Base-by-base conservation (phyloP, 2,113 vertebrate genomes). In the Rhinolophus sinicus region DNA sequence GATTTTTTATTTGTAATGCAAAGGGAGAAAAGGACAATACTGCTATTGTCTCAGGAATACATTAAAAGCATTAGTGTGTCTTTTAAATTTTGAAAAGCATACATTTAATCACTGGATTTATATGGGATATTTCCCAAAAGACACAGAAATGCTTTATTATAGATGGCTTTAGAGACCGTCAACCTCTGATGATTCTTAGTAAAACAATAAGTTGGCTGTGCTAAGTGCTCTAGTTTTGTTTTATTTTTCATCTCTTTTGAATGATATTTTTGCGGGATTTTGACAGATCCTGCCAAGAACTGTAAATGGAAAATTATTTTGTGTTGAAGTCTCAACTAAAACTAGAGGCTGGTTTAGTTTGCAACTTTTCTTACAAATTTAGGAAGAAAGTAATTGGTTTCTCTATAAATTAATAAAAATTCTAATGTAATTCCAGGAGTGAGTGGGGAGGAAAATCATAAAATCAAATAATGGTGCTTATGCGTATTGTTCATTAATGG, bases 241-340 rank as follows among this genome's bases (percentile, higher is more conserved):
- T 93, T 69, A 47, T 92, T 94, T 47, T 80, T 81, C 54, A 88
- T 78, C 15, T 56, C 10, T 77, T 91, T 86, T 85, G 56, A 82
- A 77, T n/a, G 12, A 11, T 88, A 28, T 62, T 97, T 44, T 85
- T 82, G 2, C 16, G 70, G 82, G n/a, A 81, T 67, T 60, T 14
- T 81, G 38, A n/a, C 38, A 64, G 60, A 88, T 65, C 21, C 40
- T 77, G n/a, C 40, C 16, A 54, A 77, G 52, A 88, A 40, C 30
- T 82, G 8, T 73, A 44, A 44, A 44, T 30, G 13, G 22, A n/a
- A 81, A 64, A 69, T 62, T 70, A 69, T 70, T 95, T 96, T 72
- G 2, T 47, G 28, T 85, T 92, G 33, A 67, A 70, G 52, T 75
- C 24, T 94, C 22, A 90, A 28, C 21, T 76, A 54, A 86, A 87